Evolutionary conservation across 2,888 invertebrate species (phyloP).

Genomic region (Chrysotoxum bicinctum): DNA sequence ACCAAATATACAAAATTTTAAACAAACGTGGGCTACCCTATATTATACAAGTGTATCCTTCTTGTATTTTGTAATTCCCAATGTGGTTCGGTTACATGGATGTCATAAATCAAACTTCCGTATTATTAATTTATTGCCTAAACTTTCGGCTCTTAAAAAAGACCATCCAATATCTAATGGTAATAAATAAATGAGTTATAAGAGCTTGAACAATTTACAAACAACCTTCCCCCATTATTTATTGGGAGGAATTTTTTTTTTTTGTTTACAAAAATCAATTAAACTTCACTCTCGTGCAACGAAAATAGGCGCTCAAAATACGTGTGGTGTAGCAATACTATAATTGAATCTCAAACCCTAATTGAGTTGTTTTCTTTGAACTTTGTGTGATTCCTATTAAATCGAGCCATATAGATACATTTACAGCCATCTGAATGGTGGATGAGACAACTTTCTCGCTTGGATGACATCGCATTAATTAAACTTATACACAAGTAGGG

Average conservation of each 20-base stretch:
- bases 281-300: not conserved
- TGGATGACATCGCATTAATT: not conserved
- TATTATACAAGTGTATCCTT: not conserved
- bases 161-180: not conserved
- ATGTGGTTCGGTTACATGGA: not conserved
- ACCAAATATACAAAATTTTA: not conserved
- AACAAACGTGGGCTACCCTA: not conserved
- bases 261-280: not conserved
- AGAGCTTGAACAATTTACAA: not conserved
- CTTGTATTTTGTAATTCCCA: not conserved
- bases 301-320: not conserved
- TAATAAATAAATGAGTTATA: not conserved
- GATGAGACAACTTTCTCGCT: not conserved
- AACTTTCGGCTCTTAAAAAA: not conserved
- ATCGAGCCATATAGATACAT: not conserved
- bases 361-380: constrained; percentile 18
- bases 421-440: not conserved
- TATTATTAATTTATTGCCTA: not conserved
- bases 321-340: not conserved
- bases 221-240: not conserved
- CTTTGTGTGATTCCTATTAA: constrained; percentile 2
- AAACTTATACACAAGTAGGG: not conserved
- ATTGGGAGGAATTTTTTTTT: not conserved
- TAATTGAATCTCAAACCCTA: constrained; percentile 11
- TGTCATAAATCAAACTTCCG: constrained; percentile 6